Base-by-base conservation (phyloP, 2,888 invertebrate species). In the Pseudococcus jackbeardsleyi region DNA sequence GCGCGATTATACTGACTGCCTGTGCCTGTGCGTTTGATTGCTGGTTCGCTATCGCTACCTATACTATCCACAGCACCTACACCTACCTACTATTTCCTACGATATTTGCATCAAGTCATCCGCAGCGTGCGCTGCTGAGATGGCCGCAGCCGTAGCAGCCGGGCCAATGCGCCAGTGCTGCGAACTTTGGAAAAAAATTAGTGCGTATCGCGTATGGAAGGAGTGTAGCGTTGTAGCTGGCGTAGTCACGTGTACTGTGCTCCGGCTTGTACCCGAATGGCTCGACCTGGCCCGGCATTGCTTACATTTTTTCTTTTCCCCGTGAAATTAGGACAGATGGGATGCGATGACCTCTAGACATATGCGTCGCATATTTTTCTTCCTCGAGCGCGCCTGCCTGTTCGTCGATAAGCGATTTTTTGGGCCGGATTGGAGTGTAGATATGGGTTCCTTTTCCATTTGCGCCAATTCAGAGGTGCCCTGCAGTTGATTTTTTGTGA, bases 321-420 rank as follows among this genome's bases (percentile, higher is more conserved):
- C 19, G 19, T 64, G 64, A 64, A 64, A 64, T 64, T 64, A 64
- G 64, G 64, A 4, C 64, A 64, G 64, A 64, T 64, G 64, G 64
- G 64, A 64, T 19, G 19, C 64, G 64, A 22, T 64, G 64, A 64
- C 64, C 64, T 64, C 64, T 22, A 64, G 64, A 64, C 64, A 22
- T 64, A 64, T 64, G 64, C 64, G 64, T 22, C 64, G 64, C 64
- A 64, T 64, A 64, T 64, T 64, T 64, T 64, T 64, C 64, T 64
- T 64, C 64, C 64, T 64, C 22, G 64, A 22, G 64, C 19, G 64
- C 64, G 26, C 26, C 3, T 64, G 26, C 26, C 3, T 64, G 64
- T 64, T 4, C 64, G 64, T 22, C 9, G 19, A 64, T 6, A 6
- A 5, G 12, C 15, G 50, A 50, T 12, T 50, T 50, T 50, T 50